A percentile compares a stretch with the other conserved stretches of the same genome.
Evolutionary conservation across 2,797 vertebrate genomes (phyloP).

Genomic region (Chrysocyon brachyurus): DNA sequence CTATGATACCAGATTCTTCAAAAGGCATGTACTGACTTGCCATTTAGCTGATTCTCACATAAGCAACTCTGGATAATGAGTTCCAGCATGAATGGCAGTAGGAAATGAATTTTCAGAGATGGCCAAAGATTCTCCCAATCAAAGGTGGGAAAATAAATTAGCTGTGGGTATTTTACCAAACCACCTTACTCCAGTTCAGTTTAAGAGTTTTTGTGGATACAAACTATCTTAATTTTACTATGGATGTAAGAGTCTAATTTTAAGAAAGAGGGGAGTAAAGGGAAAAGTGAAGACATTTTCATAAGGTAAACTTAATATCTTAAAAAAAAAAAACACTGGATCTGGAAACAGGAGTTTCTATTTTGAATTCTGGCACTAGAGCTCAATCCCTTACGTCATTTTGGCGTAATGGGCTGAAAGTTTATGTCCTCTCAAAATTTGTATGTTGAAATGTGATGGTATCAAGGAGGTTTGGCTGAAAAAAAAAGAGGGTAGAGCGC

Average conservation of each 20-base stretch:
- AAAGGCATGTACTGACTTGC: not conserved
- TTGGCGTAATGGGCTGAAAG: not conserved
- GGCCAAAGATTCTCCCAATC: not conserved
- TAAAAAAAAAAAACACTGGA: not conserved
- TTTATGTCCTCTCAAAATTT: not conserved
- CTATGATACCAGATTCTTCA: not conserved
- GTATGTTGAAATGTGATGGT: not conserved
- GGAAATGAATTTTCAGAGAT: not conserved
- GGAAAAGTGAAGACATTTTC: not conserved
- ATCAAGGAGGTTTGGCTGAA: not conserved
- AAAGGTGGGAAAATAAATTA: not conserved
- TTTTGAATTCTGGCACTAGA: not conserved
- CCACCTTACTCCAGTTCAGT: not conserved
- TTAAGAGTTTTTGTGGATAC: not conserved
- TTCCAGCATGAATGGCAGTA: not conserved
- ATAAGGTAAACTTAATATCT: not conserved
- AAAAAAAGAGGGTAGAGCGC: not conserved
- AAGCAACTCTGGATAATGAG: not conserved
- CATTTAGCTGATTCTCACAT: not conserved
- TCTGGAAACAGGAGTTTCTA: not conserved
- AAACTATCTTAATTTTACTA: not conserved
- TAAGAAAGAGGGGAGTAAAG: not conserved
- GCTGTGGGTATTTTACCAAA: not conserved
- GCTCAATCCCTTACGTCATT: not conserved
- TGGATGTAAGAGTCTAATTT: not conserved